These are phyloP conservation scores for Eulimnadia texana DNA, from an alignment of 1,140 invertebrate species.

Conservation along the genomic window DNA sequence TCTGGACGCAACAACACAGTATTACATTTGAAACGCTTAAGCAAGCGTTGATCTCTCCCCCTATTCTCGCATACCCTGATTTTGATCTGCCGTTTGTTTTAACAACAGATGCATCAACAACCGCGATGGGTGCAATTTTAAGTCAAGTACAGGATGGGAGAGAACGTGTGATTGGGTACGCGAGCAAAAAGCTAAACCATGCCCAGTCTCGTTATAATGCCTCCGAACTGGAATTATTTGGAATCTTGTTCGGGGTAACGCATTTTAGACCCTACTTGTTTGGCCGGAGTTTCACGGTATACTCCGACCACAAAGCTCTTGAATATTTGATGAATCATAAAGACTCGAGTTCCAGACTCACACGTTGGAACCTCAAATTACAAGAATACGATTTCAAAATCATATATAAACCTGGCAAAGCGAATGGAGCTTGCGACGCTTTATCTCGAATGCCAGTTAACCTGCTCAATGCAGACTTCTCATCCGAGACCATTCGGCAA, in stretches of 20 bases:
- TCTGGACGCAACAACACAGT: not conserved
- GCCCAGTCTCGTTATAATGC: conserved; percentile 6
- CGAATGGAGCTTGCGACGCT: not conserved
- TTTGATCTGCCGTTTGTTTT: not conserved
- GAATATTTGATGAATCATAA: not conserved
- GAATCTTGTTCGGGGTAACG: not conserved
- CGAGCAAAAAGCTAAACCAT: not conserved
- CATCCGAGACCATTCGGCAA: not conserved
- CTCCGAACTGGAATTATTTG: conserved; percentile 17
- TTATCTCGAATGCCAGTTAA: not conserved
- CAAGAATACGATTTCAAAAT: not conserved
- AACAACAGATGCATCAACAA: not conserved
- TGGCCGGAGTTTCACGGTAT: not conserved
- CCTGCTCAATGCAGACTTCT: not conserved
- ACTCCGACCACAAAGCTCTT: not conserved
- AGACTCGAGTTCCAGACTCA: not conserved
- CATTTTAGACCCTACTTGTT: not conserved
- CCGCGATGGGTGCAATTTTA: not conserved
- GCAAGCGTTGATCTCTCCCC: not conserved
- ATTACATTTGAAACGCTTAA: not conserved
- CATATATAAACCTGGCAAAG: not conserved
- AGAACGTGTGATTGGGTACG: not conserved
- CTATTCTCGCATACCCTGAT: not conserved
- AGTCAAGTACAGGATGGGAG: not conserved
- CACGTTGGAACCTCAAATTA: not conserved